A percentile compares a stretch with the other conserved stretches of the same genome.
phyloP scores from a whole-genome alignment of 2,888 invertebrate genomes.

The Cecidostiba fungosa region DNA sequence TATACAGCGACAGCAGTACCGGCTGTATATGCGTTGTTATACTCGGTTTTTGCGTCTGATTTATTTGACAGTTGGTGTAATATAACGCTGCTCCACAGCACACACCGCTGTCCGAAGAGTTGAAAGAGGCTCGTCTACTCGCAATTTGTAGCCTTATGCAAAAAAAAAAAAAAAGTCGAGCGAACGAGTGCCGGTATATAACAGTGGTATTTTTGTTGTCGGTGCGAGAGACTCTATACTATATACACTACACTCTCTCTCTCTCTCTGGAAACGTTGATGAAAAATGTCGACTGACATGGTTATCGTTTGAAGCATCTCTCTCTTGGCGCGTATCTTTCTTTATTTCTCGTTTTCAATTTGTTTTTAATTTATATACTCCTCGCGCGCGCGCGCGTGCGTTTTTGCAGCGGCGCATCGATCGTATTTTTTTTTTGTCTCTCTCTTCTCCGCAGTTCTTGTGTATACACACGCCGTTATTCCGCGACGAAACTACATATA shows the following conservation, averaged over 20 bases:
- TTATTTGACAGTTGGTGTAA: slow-evolving; percentile 53
- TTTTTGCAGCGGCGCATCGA: neutral
- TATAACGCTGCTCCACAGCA: neutral
- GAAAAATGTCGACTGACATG: slow-evolving; percentile 48
- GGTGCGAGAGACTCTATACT: neutral
- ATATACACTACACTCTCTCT: too few species aligned
- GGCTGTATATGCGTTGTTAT: neutral
- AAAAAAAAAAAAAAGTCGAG: neutral
- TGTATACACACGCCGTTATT: too few species aligned
- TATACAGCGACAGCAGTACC: neutral
- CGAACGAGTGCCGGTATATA: neutral
- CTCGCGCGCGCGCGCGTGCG: neutral
- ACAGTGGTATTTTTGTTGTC: neutral
- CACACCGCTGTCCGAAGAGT: neutral
- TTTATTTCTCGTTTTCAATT: slow-evolving; percentile 31
- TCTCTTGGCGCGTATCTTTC: neutral
- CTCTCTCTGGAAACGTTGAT: slow-evolving; percentile 30
- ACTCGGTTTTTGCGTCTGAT: slow-evolving; percentile 35
- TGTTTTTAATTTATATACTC: slow-evolving; percentile 19
- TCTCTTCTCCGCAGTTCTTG: too few species aligned
- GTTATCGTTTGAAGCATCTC: slow-evolving; percentile 40
- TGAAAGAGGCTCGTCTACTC: slow-evolving; percentile 16
- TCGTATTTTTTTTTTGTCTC: too few species aligned
- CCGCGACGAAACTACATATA: too few species aligned
- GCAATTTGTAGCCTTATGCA: slow-evolving; percentile 24